These are phyloP conservation scores for Nysson spinosus DNA, from an alignment of 2,888 invertebrate genomes.

Conservation along the genomic window DNA sequence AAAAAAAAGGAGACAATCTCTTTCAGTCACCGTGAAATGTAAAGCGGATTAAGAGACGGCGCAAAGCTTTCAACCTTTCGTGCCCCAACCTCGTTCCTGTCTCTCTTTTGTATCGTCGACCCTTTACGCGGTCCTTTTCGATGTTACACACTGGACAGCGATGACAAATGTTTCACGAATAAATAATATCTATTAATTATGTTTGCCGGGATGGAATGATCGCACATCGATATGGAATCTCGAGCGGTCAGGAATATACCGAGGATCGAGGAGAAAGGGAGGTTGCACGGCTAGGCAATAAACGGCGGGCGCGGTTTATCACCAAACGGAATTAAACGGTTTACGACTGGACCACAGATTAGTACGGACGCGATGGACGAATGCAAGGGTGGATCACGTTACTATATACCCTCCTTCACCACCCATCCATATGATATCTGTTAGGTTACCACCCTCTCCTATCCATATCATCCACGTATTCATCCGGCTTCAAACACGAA, in stretches of 20 bases:
- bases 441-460: slow-evolving; percentile 26
- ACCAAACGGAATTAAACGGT: slow-evolving; percentile 77
- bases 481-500: slow-evolving; percentile 19
- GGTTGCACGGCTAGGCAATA: slow-evolving; percentile 62
- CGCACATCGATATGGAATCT: slow-evolving; percentile 39
- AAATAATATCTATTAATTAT: slow-evolving; percentile 75
- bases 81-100: slow-evolving; percentile 18
- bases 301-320: slow-evolving; percentile 75
- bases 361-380: slow-evolving; percentile 75
- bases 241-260: not conserved
- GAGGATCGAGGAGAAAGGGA: slow-evolving; percentile 18
- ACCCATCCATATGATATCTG: slow-evolving; percentile 29
- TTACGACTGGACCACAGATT: slow-evolving; percentile 78
- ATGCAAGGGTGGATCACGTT: slow-evolving; percentile 65
- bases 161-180: slow-evolving; percentile 63
- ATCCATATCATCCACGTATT: slow-evolving; percentile 36
- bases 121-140: not conserved
- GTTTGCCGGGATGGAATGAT: slow-evolving; percentile 63
- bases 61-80: slow-evolving; percentile 35
- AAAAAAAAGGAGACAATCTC: slow-evolving; percentile 40
- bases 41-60: slow-evolving; percentile 56
- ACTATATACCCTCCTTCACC: slow-evolving; percentile 24
- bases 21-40: slow-evolving; percentile 46
- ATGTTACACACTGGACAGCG: not conserved
- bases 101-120: slow-evolving; percentile 22